Percentiles rank a stretch among this genome's conserved stretches.
phyloP scores from a whole-genome alignment of 2,113 vertebrate species.

The Tor tambroides region DNA sequence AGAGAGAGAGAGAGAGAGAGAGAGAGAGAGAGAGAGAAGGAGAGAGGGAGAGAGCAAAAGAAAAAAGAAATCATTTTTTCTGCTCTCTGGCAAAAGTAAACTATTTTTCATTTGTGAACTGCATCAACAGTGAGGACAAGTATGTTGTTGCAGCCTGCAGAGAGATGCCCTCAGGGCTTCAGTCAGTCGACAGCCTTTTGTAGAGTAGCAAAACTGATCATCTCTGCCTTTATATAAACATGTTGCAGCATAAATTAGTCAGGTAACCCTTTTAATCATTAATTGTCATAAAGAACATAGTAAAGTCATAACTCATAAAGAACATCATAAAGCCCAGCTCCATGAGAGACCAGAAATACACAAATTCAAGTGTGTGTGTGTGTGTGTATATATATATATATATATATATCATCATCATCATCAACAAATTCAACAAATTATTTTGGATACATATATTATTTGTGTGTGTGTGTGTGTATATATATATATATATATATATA shows the following conservation, averaged over 20 bases:
- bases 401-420: too few relatives aligned
- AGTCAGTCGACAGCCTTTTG: conserved; percentile 41
- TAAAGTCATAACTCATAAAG: too few relatives aligned
- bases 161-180: conserved; percentile 35
- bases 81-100: not conserved
- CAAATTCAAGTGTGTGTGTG: too few relatives aligned
- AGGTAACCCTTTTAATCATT: conserved; percentile 6
- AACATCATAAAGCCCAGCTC: too few relatives aligned
- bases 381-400: too few relatives aligned
- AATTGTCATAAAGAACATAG: not conserved
- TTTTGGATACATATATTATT: too few relatives aligned
- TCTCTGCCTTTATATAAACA: conserved; percentile 55
- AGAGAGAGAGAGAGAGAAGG: not conserved
- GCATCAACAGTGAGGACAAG: conserved; percentile 40
- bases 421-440: too few relatives aligned
- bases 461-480: too few relatives aligned
- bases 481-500: too few relatives aligned
- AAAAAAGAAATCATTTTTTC: conserved; percentile 16
- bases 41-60: not conserved
- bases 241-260: conserved; percentile 21
- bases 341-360: not conserved
- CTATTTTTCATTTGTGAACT: conserved; percentile 5
- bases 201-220: conserved; percentile 52
- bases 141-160: conserved; percentile 52
- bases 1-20: not conserved